Percentiles rank a stretch among this genome's conserved stretches.
phyloP scores from a whole-genome alignment of 30 jellyfish, hydroid and myxozoan genomes.

The Chironex yamaguchii region DNA sequence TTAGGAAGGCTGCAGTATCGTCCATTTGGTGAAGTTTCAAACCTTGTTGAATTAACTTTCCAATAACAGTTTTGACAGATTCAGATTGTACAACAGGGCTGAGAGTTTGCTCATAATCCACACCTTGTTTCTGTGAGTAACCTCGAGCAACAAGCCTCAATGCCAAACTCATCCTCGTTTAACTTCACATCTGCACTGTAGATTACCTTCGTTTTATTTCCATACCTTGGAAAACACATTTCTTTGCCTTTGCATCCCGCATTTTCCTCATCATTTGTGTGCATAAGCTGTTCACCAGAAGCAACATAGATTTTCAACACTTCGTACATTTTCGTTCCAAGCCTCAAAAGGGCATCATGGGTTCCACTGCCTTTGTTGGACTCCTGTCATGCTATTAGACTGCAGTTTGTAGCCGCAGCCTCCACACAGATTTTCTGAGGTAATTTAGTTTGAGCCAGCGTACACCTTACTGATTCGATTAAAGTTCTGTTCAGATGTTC shows the following conservation, averaged over 20 bases:
- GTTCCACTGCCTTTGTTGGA: constrained; percentile 58
- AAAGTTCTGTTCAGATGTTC: constrained; percentile 59
- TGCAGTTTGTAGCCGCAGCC: constrained; percentile 57
- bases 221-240: constrained; percentile 35
- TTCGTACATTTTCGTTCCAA: constrained; percentile 56
- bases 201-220: not conserved
- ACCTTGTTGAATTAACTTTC: not conserved
- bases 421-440: constrained; percentile 58
- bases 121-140: not conserved
- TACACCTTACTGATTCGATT: constrained; percentile 24
- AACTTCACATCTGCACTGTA: no score
- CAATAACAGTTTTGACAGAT: constrained; percentile 17
- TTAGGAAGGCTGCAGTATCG: constrained; percentile 43
- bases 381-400: constrained; percentile 50
- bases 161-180: no score
- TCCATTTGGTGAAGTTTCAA: constrained; percentile 50
- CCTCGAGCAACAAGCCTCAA: constrained; percentile 16
- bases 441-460: constrained; percentile 5
- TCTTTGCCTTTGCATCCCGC: constrained; percentile 42
- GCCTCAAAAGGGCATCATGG: constrained; percentile 58
- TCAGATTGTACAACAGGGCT: constrained; percentile 23
- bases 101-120: constrained; percentile 6
- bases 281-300: constrained; percentile 74
- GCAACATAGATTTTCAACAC: constrained; percentile 32
- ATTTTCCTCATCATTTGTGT: constrained; percentile 35